These are phyloP conservation scores for Pseudoatta argentina DNA, from an alignment of 1,140 invertebrate genomes.

Conservation along the genomic window DNA sequence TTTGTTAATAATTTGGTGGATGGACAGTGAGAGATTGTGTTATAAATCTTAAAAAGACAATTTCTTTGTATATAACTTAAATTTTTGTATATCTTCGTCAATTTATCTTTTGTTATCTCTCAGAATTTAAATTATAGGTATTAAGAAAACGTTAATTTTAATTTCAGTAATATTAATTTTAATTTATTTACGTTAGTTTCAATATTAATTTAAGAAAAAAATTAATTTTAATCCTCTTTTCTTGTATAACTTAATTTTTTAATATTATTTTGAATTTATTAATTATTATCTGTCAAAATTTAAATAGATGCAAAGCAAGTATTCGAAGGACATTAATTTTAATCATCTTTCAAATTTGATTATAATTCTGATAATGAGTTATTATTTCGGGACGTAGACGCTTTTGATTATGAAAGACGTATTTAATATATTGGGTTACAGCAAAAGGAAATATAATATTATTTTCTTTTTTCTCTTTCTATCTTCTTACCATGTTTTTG, in stretches of 20 bases:
- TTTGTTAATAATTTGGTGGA: not conserved
- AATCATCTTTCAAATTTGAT: not conserved
- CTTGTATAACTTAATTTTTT: too few species aligned
- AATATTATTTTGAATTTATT: too few species aligned
- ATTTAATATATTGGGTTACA: not conserved
- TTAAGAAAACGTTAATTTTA: not conserved
- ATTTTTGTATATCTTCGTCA: not conserved
- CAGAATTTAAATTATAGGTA: not conserved
- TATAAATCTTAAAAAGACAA: not conserved
- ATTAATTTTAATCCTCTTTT: not conserved
- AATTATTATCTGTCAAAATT: too few species aligned
- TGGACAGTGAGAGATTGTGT: not conserved
- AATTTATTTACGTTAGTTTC: not conserved
- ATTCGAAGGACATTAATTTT: not conserved
- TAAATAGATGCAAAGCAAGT: too few species aligned
- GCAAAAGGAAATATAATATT: not conserved
- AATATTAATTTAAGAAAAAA: not conserved
- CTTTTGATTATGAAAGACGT: not conserved
- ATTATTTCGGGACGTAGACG: not conserved
- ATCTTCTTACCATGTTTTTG: not conserved
- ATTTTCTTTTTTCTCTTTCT: not conserved
- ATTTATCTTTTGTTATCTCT: not conserved
- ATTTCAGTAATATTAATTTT: not conserved
- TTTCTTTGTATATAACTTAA: not conserved
- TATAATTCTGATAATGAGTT: not conserved